A percentile compares a stretch with the other conserved stretches of the same genome.
phyloP scores from a whole-genome alignment of 30 jellyfish, hydroid and myxozoan species.

The Rhopilema esculentum region DNA sequence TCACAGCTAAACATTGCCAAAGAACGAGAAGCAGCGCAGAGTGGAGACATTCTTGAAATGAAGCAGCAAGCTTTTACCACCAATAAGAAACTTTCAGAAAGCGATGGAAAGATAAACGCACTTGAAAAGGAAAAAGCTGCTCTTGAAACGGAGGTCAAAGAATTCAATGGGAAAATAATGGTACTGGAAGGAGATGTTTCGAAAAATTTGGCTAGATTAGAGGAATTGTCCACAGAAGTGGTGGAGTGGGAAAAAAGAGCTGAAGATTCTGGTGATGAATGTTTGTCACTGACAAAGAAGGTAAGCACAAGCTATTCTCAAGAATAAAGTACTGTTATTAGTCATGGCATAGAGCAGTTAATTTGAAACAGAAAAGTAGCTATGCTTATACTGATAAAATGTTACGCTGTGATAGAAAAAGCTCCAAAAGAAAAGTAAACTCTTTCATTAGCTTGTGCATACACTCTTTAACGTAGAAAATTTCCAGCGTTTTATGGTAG shows the following conservation, averaged over 20 bases:
- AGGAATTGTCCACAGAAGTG: background rate
- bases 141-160: background rate
- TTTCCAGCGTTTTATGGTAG: too few species aligned
- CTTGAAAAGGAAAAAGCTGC: background rate
- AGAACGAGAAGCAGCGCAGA: background rate
- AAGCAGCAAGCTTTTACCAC: background rate
- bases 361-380: too few species aligned
- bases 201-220: background rate
- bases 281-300: background rate
- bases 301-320: background rate
- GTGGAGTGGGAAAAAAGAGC: background rate
- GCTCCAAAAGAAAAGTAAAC: too few species aligned
- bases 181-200: background rate
- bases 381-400: too few species aligned
- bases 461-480: too few species aligned
- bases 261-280: background rate
- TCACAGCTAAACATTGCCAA: background rate
- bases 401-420: too few species aligned
- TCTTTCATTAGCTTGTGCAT: too few species aligned
- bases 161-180: background rate
- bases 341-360: too few species aligned
- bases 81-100: background rate
- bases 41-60: background rate
- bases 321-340: too few species aligned
- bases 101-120: background rate